Evolutionary conservation across 2,888 invertebrate species (phyloP).

Genomic region (Byasa hedistus): DNA sequence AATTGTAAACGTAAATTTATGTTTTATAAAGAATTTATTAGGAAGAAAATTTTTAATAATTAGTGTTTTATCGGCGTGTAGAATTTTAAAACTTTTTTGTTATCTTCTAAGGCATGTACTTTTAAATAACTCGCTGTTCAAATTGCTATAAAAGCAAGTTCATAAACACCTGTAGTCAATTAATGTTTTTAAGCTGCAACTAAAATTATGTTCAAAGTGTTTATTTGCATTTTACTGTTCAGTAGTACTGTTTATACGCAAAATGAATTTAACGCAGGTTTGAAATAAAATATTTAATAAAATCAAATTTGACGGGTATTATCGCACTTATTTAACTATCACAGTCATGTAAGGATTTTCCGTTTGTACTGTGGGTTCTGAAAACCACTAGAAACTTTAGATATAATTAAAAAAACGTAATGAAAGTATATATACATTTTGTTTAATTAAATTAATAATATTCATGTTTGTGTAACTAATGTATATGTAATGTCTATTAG

Average conservation of each 20-base stretch:
- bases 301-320: not conserved
- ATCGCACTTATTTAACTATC: not conserved
- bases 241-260: not conserved
- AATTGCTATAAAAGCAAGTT: not conserved
- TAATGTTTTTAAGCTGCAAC: not conserved
- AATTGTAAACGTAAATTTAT: too few relatives aligned
- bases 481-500: too few relatives aligned
- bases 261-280: not conserved
- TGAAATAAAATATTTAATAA: conserved; percentile 2
- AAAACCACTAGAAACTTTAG: too few relatives aligned
- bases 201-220: conserved; percentile 1
- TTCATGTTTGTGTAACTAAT: too few relatives aligned
- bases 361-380: too few relatives aligned
- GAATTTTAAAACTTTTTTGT: not conserved
- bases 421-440: too few relatives aligned
- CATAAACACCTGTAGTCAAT: not conserved
- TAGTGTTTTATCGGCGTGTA: not conserved
- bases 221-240: not conserved
- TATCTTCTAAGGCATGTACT: not conserved
- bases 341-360: too few relatives aligned
- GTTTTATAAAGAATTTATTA: too few relatives aligned
- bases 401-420: too few relatives aligned
- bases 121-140: not conserved
- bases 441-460: too few relatives aligned
- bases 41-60: not conserved